Evolutionary conservation across 2,113 vertebrate genomes (phyloP).

Genomic region (Phoenicopterus ruber): DNA sequence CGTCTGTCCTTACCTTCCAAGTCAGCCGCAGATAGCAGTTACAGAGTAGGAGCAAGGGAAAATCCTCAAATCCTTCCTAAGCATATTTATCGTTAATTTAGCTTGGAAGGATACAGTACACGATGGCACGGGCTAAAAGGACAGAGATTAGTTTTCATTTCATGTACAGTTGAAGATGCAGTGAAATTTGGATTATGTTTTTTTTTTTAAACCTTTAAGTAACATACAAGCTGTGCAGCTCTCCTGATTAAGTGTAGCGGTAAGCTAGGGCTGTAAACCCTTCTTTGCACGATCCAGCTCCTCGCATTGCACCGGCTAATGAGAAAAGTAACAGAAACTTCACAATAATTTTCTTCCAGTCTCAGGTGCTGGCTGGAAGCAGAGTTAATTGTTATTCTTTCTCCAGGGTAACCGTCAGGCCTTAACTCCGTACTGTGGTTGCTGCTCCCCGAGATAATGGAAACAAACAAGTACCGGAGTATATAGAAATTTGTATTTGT

Average conservation of each 20-base stretch:
- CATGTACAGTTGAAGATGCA: background rate
- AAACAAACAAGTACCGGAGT: background rate
- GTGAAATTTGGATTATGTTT: background rate
- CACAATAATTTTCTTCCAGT: background rate
- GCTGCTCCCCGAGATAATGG: background rate
- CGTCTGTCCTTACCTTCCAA: background rate
- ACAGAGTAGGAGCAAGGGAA: background rate
- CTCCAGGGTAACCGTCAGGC: background rate
- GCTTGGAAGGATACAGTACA: background rate
- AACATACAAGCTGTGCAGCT: background rate
- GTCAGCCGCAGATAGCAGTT: background rate
- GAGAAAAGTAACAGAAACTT: background rate
- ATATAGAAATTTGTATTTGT: background rate
- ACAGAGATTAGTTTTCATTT: background rate
- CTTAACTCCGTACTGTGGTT: background rate
- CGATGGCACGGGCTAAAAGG: background rate
- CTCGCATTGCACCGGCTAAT: background rate
- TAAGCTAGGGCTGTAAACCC: background rate
- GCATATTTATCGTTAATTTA: background rate
- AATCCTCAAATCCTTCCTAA: background rate
- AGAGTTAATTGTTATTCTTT: constrained; percentile 1
- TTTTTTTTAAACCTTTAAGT: background rate
- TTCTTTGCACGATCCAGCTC: background rate
- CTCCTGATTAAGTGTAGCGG: background rate
- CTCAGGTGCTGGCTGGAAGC: background rate